Conservation (phyloP, 2,113 vertebrate genomes). For the Pipa parva region DNA sequence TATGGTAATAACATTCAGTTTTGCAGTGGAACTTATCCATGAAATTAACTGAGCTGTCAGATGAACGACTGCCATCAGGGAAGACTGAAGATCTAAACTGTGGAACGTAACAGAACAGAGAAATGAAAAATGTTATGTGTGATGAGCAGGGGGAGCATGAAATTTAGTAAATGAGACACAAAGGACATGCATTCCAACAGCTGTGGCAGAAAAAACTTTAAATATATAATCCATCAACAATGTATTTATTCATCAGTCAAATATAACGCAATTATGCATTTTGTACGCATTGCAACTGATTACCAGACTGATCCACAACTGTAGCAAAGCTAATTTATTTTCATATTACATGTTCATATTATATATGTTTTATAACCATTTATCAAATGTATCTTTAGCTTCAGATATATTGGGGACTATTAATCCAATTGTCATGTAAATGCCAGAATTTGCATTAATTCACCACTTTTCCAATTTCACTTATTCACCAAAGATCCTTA, state of each 20-base stretch:
- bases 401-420: too few species aligned
- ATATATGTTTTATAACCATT: too few species aligned
- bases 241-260: too few species aligned
- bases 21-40: neutral
- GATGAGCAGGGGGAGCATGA: slow-evolving; percentile 13
- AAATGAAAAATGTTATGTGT: neutral
- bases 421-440: too few species aligned
- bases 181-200: slow-evolving; percentile 27
- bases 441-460: too few species aligned
- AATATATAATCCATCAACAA: neutral
- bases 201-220: slow-evolving; percentile 34
- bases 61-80: neutral
- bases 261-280: too few species aligned
- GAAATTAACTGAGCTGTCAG: neutral
- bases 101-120: neutral
- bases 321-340: too few species aligned
- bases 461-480: too few species aligned
- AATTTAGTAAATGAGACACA: slow-evolving; percentile 40
- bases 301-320: too few species aligned
- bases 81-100: neutral
- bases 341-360: too few species aligned
- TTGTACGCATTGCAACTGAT: too few species aligned
- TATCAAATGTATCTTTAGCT: neutral
- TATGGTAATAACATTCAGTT: neutral
- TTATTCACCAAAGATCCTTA: too few species aligned